These are phyloP conservation scores for Gallirallus australis DNA, from an alignment of 2,797 vertebrate genomes.

Conservation along the genomic window DNA sequence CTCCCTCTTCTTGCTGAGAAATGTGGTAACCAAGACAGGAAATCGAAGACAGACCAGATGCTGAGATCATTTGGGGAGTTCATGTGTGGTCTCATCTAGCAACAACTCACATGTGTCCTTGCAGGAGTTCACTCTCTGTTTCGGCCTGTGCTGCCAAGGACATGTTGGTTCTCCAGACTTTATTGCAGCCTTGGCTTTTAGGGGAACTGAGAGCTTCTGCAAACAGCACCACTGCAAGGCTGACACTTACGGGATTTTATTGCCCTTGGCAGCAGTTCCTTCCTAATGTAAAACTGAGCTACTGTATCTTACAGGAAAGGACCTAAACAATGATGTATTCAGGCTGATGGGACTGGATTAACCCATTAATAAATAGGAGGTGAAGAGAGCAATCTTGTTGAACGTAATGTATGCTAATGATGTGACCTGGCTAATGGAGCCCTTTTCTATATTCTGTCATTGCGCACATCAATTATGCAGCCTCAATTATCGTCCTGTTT, in stretches of 20 bases:
- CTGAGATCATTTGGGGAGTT: neutral
- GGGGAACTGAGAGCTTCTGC: neutral
- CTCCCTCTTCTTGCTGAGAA: neutral
- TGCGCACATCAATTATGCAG: slow-evolving; percentile 74
- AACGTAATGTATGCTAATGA: slow-evolving; percentile 79
- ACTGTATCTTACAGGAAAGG: slow-evolving; percentile 64
- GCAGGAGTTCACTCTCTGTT: neutral
- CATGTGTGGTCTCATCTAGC: neutral
- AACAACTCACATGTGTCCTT: neutral
- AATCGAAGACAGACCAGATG: neutral
- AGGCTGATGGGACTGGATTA: slow-evolving; percentile 73
- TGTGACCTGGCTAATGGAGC: slow-evolving; percentile 78
- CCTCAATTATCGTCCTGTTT: slow-evolving; percentile 77
- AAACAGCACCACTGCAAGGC: neutral
- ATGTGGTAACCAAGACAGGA: neutral
- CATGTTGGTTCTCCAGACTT: neutral
- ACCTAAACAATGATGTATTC: slow-evolving; percentile 69
- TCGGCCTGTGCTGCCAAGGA: neutral
- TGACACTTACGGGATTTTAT: slow-evolving; percentile 30
- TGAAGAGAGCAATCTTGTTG: slow-evolving; percentile 79
- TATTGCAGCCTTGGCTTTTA: neutral
- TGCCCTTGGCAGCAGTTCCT: slow-evolving; percentile 38
- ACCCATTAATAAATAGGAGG: slow-evolving; percentile 78
- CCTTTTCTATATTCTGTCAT: slow-evolving; percentile 76
- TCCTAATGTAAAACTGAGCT: slow-evolving; percentile 61